A percentile compares a stretch with the other conserved stretches of the same genome.
Evolutionary conservation across 2,797 vertebrate species (phyloP).

Genomic region (Eospalax fontanierii): DNA sequence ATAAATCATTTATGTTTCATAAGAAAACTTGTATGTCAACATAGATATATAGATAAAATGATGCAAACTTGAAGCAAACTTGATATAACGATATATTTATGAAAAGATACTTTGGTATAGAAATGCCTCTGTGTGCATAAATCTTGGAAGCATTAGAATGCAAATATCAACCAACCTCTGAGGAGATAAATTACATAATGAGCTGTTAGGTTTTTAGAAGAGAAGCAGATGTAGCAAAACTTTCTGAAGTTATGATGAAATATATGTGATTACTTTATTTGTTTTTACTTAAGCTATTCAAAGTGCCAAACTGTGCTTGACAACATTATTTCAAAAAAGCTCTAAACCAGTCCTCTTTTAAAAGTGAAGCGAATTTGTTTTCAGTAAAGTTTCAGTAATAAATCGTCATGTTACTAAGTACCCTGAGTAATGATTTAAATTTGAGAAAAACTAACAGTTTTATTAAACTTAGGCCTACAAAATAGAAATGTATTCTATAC

Average conservation of each 20-base stretch:
- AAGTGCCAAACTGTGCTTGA: conserved; percentile 57
- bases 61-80: neutral
- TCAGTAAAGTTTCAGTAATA: neutral
- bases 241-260: conserved; percentile 45
- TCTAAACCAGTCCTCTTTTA: neutral
- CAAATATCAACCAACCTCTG: conserved; percentile 40
- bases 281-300: conserved; percentile 58
- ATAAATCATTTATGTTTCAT: neutral
- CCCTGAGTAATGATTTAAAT: neutral
- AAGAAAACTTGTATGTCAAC: neutral
- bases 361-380: conserved; percentile 14
- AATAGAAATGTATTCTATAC: neutral
- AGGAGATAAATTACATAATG: conserved; percentile 65
- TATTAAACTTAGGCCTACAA: conserved; percentile 14
- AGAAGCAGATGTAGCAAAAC: conserved; percentile 4
- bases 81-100: neutral
- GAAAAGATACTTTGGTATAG: conserved; percentile 36
- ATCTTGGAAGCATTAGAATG: conserved; percentile 42
- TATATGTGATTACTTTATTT: conserved; percentile 41
- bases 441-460: conserved; percentile 17
- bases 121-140: neutral
- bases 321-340: conserved; percentile 17
- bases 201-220: conserved; percentile 1
- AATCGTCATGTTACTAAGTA: neutral
- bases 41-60: neutral